Evolutionary conservation across 2,888 invertebrate species (phyloP).

Genomic region (Pristionchus entomophagus): DNA sequence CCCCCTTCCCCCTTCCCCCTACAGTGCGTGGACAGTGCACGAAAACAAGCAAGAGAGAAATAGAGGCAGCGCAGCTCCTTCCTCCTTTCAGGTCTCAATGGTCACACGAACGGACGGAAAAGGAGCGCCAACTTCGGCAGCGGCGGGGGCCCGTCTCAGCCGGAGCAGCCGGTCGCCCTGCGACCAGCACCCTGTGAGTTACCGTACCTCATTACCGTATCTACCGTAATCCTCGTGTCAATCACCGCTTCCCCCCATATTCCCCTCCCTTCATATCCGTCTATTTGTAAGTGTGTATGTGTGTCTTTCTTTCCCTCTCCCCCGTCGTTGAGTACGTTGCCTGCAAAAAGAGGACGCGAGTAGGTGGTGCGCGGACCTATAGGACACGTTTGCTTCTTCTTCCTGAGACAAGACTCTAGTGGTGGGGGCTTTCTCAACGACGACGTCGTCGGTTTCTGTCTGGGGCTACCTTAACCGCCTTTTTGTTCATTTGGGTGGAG

Average conservation of each 20-base stretch:
- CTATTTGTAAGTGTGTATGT: constrained; percentile 23
- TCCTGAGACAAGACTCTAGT: background rate
- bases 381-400: background rate
- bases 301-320: background rate
- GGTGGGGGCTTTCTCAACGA: background rate
- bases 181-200: constrained; percentile 52
- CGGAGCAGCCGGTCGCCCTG: constrained; percentile 64
- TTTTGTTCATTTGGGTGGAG: constrained; percentile 1
- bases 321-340: background rate
- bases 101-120: constrained; percentile 12
- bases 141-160: constrained; percentile 40
- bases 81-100: background rate
- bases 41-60: constrained; percentile 1
- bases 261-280: background rate
- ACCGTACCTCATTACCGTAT: background rate
- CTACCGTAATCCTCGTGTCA: constrained; percentile 3
- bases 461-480: background rate
- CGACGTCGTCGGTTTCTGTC: background rate
- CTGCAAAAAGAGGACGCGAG: background rate
- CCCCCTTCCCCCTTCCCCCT: background rate
- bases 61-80: background rate
- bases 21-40: background rate
- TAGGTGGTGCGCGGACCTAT: no score
- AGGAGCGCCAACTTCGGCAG: constrained; percentile 31
- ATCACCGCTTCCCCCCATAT: background rate